Conservation (phyloP, 2,797 vertebrate species). For the Karalla daura region DNA sequence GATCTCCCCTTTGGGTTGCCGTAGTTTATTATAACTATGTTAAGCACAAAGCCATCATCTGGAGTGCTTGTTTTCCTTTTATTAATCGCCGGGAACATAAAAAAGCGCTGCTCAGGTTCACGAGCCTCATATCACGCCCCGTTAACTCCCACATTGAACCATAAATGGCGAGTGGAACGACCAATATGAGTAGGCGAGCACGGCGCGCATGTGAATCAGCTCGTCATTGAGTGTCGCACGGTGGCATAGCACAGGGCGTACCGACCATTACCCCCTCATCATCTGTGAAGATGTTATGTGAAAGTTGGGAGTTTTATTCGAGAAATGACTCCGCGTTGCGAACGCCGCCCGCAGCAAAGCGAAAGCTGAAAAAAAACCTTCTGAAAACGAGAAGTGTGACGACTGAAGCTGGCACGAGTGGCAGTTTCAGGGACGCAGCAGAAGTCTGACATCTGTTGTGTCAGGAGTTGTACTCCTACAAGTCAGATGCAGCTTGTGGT, state of each 20-base stretch:
- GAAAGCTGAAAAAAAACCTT: background rate
- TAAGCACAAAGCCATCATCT: conserved; percentile 13
- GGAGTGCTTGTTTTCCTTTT: conserved; percentile 35
- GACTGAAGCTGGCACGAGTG: background rate
- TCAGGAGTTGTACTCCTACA: background rate
- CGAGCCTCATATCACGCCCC: conserved; percentile 15
- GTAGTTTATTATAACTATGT: conserved; percentile 16
- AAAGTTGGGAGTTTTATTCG: background rate
- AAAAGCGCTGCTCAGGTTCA: conserved; percentile 36
- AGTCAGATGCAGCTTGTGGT: background rate
- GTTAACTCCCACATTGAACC: conserved; percentile 43
- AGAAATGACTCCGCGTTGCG: background rate
- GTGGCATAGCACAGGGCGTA: background rate
- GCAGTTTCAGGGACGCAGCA: too few relatives aligned
- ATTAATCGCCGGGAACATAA: conserved; percentile 42
- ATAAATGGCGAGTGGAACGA: conserved; percentile 28
- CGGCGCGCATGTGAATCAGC: conserved; percentile 17
- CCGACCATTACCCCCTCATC: background rate
- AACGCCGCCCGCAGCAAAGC: too few relatives aligned
- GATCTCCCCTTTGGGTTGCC: conserved; percentile 43
- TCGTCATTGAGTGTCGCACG: background rate
- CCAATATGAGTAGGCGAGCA: conserved; percentile 3
- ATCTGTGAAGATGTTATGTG: background rate
- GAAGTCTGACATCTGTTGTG: too few relatives aligned
- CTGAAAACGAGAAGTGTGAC: background rate